phyloP scores from a whole-genome alignment of 2,797 vertebrate genomes.

The Phoxinus dragarum region DNA sequence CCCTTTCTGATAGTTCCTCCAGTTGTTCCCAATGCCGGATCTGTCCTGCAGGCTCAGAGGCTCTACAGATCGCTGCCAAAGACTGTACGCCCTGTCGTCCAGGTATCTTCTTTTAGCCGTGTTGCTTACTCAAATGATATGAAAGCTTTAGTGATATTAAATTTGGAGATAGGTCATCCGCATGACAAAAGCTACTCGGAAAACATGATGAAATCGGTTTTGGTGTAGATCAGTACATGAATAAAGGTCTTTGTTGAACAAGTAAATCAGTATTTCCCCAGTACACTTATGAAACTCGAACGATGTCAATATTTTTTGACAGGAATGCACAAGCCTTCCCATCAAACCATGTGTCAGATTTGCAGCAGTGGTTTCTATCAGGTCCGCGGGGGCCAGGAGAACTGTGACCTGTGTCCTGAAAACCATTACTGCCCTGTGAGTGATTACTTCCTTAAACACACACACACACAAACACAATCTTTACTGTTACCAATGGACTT shows the following conservation, averaged over 20 bases:
- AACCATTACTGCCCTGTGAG: conserved; percentile 91
- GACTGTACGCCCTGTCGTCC: conserved; percentile 80
- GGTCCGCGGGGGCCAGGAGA: conserved; percentile 79
- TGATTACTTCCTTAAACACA: conserved; percentile 18
- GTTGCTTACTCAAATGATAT: not conserved
- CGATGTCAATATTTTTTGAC: conserved; percentile 23
- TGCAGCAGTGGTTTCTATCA: conserved; percentile 86
- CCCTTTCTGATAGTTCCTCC: conserved; percentile 72
- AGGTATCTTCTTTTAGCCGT: conserved; percentile 71
- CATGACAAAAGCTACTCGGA: not conserved
- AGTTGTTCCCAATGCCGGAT: conserved; percentile 76
- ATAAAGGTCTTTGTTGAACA: conserved; percentile 8
- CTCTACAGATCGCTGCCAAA: conserved; percentile 72
- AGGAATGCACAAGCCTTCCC: conserved; percentile 84
- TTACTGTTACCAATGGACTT: not conserved
- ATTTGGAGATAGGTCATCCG: not conserved
- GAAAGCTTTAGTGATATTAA: not conserved
- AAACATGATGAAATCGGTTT: conserved; percentile 8
- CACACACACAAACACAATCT: not conserved
- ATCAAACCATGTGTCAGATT: conserved; percentile 79
- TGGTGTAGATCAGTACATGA: not conserved
- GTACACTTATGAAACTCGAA: not conserved
- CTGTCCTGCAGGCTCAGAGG: conserved; percentile 82
- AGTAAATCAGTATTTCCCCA: not conserved
- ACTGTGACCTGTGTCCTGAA: conserved; percentile 86